These are phyloP conservation scores for Atta cephalotes DNA, from an alignment of 1,140 invertebrate genomes.

Conservation along the genomic window DNA sequence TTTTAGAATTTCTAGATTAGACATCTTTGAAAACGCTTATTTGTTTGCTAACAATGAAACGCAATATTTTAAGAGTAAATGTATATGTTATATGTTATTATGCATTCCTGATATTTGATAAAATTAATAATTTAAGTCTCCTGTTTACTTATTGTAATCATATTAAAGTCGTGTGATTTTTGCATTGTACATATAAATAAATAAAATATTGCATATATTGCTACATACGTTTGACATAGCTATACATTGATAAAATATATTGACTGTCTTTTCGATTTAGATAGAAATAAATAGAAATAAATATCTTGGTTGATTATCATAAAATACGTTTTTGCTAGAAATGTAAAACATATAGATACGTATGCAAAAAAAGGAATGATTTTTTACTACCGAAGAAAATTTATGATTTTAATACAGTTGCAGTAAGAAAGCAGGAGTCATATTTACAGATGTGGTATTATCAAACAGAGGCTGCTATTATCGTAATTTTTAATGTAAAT, in stretches of 20 bases:
- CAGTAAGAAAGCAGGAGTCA: background rate
- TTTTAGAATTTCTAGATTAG: background rate
- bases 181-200: background rate
- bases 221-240: background rate
- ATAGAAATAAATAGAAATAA: background rate
- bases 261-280: background rate
- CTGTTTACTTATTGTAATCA: background rate
- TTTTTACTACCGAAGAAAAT: background rate
- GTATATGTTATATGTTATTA: slow-evolving; percentile 20
- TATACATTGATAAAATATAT: background rate
- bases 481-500: slow-evolving; percentile 9
- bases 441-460: background rate
- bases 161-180: background rate
- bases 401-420: slow-evolving; percentile 4
- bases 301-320: background rate
- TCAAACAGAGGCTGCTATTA: slow-evolving; percentile 23
- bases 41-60: background rate
- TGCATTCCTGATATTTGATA: slow-evolving; percentile 35
- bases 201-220: background rate
- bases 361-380: background rate
- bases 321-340: background rate
- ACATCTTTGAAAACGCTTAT: background rate
- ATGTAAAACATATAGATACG: background rate
- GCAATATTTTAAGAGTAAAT: slow-evolving; percentile 2
- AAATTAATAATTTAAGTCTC: slow-evolving; percentile 21